These are phyloP conservation scores for Cossypha caffra DNA, from an alignment of 2,797 vertebrate genomes.

Conservation along the genomic window DNA sequence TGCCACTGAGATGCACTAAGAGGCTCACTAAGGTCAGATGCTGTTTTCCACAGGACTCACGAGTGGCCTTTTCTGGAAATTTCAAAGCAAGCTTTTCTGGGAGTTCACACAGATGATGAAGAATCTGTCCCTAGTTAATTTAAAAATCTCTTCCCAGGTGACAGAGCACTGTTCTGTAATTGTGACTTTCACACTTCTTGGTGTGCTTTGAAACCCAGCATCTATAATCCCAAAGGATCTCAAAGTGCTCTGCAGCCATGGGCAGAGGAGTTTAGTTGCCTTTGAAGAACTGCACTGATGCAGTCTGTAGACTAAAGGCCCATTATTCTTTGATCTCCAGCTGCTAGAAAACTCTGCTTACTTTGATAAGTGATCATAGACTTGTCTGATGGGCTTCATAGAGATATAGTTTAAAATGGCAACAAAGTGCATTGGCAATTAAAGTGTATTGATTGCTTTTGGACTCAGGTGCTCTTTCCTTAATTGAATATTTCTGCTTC, in stretches of 20 bases:
- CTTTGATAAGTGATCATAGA: conserved; percentile 28
- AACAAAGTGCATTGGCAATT: conserved; percentile 9
- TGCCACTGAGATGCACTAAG: background rate
- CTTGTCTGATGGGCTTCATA: background rate
- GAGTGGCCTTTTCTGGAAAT: background rate
- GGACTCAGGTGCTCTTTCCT: background rate
- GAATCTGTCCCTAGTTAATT: background rate
- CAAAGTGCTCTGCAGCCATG: background rate
- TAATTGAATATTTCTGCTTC: conserved; percentile 4
- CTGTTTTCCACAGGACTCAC: background rate
- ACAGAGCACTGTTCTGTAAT: background rate
- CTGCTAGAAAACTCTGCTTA: conserved; percentile 5
- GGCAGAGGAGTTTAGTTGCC: background rate
- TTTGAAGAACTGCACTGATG: conserved; percentile 9
- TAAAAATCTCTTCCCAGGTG: background rate
- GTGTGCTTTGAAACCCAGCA: background rate
- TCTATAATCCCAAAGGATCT: background rate
- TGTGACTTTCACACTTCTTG: background rate
- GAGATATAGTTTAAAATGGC: background rate
- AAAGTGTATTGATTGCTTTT: background rate
- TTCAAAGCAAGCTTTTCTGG: background rate
- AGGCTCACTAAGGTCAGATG: background rate
- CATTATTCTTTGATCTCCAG: conserved; percentile 14
- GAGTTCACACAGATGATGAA: background rate
- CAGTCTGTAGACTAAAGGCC: background rate